These are phyloP conservation scores for Champsocephalus esox DNA, from an alignment of 2,797 vertebrate species.

Conservation along the genomic window DNA sequence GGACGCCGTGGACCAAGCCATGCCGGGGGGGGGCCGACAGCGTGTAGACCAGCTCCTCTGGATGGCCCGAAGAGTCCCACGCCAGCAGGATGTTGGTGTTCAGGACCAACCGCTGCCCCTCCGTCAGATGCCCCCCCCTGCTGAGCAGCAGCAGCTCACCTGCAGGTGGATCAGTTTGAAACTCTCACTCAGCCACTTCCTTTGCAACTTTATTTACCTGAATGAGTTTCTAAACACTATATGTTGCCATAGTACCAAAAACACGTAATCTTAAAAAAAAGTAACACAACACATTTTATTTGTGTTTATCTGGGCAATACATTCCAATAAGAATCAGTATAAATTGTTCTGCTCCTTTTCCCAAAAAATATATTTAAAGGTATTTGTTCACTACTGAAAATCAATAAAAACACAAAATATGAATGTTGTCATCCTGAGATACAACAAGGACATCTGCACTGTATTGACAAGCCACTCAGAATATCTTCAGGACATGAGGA, in stretches of 20 bases:
- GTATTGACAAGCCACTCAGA: too few species aligned
- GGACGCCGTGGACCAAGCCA: conserved; percentile 91
- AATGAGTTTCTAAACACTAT: too few species aligned
- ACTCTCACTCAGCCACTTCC: neutral
- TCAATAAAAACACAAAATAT: neutral
- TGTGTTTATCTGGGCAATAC: neutral
- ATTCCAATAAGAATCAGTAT: neutral
- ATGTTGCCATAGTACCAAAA: too few species aligned
- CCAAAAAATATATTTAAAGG: neutral
- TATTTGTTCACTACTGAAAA: neutral
- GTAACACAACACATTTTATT: neutral
- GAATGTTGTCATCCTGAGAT: neutral
- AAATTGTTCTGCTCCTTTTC: neutral
- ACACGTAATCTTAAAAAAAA: too few species aligned
- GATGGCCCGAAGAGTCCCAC: conserved; percentile 89
- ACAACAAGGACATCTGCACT: neutral
- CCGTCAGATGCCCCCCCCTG: conserved; percentile 89
- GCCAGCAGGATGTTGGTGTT: conserved; percentile 94
- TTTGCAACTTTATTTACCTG: too few species aligned
- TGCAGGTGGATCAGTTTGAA: conserved; percentile 44
- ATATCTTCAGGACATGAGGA: too few species aligned
- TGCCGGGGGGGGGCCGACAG: conserved; percentile 88
- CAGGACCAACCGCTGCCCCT: conserved; percentile 93
- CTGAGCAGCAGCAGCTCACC: conserved; percentile 90
- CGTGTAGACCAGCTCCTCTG: conserved; percentile 90